phyloP scores from a whole-genome alignment of 2,113 vertebrate species.

The Todiramphus saurophagus region DNA sequence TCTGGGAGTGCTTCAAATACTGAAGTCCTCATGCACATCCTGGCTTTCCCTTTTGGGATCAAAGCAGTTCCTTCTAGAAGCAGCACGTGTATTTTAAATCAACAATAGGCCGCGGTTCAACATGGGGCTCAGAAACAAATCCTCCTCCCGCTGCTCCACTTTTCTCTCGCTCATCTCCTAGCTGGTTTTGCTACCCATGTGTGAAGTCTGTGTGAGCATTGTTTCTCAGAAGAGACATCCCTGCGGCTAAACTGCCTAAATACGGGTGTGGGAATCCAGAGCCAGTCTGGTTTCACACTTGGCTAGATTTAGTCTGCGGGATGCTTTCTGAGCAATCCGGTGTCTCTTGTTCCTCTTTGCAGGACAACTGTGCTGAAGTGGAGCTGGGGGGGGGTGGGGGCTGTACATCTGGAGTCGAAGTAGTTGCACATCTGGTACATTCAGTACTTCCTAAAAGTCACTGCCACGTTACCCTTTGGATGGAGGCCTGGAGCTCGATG shows the following conservation, averaged over 20 bases:
- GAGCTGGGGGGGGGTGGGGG: not conserved
- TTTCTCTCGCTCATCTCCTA: not conserved
- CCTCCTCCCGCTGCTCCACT: not conserved
- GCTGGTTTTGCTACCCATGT: not conserved
- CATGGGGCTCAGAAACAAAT: not conserved
- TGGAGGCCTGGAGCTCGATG: not conserved
- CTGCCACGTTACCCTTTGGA: slow-evolving; percentile 56
- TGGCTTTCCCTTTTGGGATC: not conserved
- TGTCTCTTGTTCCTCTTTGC: not conserved
- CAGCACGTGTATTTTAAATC: not conserved
- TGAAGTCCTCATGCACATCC: not conserved
- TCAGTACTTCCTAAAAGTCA: slow-evolving; percentile 50
- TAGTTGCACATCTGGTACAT: slow-evolving; percentile 54
- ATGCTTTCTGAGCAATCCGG: not conserved
- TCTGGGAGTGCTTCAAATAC: not conserved
- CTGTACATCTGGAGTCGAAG: not conserved
- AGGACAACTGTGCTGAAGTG: not conserved
- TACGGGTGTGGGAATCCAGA: not conserved
- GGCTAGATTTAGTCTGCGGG: not conserved
- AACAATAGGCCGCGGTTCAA: accelerated
- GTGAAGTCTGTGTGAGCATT: accelerated
- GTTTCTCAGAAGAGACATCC: not conserved
- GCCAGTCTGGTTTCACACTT: not conserved
- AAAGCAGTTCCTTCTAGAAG: slow-evolving; percentile 1
- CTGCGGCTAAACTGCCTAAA: not conserved